phyloP scores from a whole-genome alignment of 1,140 invertebrate species.

The Drusus annulatus region DNA sequence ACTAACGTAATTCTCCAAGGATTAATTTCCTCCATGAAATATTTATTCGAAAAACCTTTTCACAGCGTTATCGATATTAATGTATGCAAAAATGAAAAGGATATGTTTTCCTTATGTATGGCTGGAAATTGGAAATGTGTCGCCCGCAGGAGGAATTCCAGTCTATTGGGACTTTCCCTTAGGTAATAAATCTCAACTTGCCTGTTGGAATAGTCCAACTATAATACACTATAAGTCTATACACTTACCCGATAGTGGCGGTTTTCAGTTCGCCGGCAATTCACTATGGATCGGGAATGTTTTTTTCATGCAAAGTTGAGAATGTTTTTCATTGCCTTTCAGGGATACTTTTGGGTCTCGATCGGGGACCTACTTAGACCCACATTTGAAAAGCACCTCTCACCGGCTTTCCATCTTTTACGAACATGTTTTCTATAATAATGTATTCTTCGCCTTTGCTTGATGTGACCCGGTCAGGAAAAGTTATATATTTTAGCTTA shows the following conservation, averaged over 20 bases:
- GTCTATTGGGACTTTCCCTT: conserved; percentile 24
- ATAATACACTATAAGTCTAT: not conserved
- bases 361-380: no score
- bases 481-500: no score
- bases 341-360: not conserved
- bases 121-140: conserved; percentile 30
- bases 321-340: conserved; percentile 4
- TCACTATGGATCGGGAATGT: not conserved
- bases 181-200: conserved; percentile 45
- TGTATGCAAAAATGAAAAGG: conserved; percentile 33
- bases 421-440: not conserved
- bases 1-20: no score
- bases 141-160: conserved; percentile 24
- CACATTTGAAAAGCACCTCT: no score
- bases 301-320: conserved; percentile 3
- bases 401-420: no score
- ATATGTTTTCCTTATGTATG: conserved; percentile 22
- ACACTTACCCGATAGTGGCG: not conserved
- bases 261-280: not conserved
- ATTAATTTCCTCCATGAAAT: no score
- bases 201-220: conserved; percentile 30
- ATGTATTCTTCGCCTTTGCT: no score
- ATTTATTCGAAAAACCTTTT: not conserved
- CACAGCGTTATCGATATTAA: not conserved
- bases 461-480: no score